These are phyloP conservation scores for Lottia gigantea DNA, from an alignment of 2,888 invertebrate species.

Conservation along the genomic window DNA sequence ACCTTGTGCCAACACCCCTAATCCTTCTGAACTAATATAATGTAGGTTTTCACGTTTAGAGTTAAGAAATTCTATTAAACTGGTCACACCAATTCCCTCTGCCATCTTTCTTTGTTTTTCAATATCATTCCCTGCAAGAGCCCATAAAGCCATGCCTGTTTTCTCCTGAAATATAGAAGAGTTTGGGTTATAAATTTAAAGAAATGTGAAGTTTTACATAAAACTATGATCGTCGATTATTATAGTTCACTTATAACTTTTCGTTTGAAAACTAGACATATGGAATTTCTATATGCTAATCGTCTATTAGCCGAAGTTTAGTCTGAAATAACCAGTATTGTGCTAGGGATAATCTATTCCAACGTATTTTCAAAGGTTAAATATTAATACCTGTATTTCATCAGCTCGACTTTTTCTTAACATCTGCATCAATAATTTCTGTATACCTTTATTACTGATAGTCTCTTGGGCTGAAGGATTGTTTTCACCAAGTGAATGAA, in stretches of 20 bases:
- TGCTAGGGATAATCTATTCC: too few species aligned
- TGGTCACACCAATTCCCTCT: conserved; percentile 59
- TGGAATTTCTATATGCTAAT: too few species aligned
- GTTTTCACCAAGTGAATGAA: conserved; percentile 57
- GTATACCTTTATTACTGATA: conserved; percentile 53
- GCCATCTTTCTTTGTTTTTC: conserved; percentile 63
- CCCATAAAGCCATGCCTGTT: conserved; percentile 65
- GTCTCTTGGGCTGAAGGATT: conserved; percentile 59
- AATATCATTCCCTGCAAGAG: conserved; percentile 60
- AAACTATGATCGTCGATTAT: too few species aligned
- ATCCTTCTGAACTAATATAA: conserved; percentile 64
- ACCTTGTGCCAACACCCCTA: conserved; percentile 64
- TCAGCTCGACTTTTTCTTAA: conserved; percentile 55
- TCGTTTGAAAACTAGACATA: background rate
- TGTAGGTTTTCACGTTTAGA: conserved; percentile 62
- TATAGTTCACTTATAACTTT: too few species aligned
- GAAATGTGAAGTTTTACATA: too few species aligned
- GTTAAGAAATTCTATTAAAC: conserved; percentile 64
- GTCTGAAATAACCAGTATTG: too few species aligned
- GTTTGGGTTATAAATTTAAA: background rate
- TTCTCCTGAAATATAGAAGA: conserved; percentile 50
- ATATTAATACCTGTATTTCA: conserved; percentile 2
- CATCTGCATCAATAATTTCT: conserved; percentile 61
- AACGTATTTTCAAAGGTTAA: too few species aligned
- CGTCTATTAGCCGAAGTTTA: too few species aligned